Percentiles rank a stretch among this genome's conserved stretches.
phyloP scores from a whole-genome alignment of 2,888 invertebrate genomes.

The Saturnia pavonia region DNA sequence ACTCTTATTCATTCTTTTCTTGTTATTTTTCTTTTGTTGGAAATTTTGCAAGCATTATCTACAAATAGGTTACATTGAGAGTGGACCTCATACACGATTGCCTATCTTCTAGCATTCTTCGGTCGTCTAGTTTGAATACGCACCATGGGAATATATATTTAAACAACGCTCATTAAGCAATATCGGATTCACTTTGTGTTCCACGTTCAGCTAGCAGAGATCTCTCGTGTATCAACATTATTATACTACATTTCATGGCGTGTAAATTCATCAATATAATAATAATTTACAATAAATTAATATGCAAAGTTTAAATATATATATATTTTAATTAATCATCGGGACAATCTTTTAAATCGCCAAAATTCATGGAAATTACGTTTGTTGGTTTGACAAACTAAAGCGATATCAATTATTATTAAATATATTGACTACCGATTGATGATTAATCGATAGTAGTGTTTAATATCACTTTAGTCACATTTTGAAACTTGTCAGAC shows the following conservation, averaged over 20 bases:
- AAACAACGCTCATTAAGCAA: not conserved
- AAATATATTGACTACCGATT: too few relatives aligned
- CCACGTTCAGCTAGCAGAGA: not conserved
- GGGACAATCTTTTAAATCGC: not conserved
- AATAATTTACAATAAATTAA: not conserved
- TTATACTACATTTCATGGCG: not conserved
- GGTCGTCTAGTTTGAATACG: not conserved
- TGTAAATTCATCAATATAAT: not conserved
- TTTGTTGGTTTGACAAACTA: too few relatives aligned
- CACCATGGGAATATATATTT: not conserved
- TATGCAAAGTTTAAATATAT: not conserved
- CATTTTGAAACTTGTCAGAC: too few relatives aligned
- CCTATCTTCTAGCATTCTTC: not conserved
- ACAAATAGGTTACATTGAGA: not conserved
- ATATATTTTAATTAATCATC: not conserved
- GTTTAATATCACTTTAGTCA: too few relatives aligned
- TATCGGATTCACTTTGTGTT: constrained; percentile 8
- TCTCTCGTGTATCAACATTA: not conserved
- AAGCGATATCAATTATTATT: too few relatives aligned
- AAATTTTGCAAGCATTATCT: not conserved
- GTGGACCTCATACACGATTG: not conserved
- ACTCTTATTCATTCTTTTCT: not conserved
- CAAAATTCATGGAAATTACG: too few relatives aligned
- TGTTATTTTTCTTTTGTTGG: not conserved
- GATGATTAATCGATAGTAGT: too few relatives aligned